These are phyloP conservation scores for Parasteatoda tepidariorum DNA, from an alignment of 1,140 invertebrate genomes.

Conservation along the genomic window DNA sequence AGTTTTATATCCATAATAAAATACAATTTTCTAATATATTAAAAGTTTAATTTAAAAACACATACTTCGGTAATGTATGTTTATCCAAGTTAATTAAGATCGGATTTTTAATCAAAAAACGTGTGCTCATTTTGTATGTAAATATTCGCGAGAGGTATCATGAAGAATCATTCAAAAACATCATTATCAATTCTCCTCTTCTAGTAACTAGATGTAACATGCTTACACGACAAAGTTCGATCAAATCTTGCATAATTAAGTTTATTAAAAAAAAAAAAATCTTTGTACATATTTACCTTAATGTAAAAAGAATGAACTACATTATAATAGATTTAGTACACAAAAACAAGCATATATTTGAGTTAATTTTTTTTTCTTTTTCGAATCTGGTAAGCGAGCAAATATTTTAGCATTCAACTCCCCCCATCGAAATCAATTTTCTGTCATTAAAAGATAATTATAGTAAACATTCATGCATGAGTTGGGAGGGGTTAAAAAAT, in stretches of 20 bases:
- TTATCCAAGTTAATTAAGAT: neutral
- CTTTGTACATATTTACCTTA: neutral
- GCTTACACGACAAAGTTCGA: neutral
- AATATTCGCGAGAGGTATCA: too few species aligned
- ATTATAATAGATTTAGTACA: too few species aligned
- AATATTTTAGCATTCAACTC: slow-evolving; percentile 9
- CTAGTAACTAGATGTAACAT: neutral
- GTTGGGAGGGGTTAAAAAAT: slow-evolving; percentile 5
- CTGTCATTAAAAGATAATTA: slow-evolving; percentile 59
- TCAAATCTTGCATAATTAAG: neutral
- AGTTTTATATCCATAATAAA: too few species aligned
- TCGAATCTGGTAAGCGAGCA: slow-evolving; percentile 20
- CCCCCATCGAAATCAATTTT: slow-evolving; percentile 40
- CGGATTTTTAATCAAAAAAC: too few species aligned
- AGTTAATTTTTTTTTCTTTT: slow-evolving; percentile 3
- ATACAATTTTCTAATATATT: too few species aligned
- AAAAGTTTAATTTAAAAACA: too few species aligned
- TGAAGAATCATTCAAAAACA: neutral
- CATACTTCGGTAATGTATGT: too few species aligned
- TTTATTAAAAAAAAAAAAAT: neutral
- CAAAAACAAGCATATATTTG: too few species aligned
- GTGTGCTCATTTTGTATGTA: too few species aligned
- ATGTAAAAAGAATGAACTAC: neutral
- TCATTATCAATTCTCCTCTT: neutral
- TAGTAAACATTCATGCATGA: slow-evolving; percentile 41